Evolutionary conservation across 2,888 invertebrate species (phyloP).

Genomic region (Leptinotarsa haldemani): DNA sequence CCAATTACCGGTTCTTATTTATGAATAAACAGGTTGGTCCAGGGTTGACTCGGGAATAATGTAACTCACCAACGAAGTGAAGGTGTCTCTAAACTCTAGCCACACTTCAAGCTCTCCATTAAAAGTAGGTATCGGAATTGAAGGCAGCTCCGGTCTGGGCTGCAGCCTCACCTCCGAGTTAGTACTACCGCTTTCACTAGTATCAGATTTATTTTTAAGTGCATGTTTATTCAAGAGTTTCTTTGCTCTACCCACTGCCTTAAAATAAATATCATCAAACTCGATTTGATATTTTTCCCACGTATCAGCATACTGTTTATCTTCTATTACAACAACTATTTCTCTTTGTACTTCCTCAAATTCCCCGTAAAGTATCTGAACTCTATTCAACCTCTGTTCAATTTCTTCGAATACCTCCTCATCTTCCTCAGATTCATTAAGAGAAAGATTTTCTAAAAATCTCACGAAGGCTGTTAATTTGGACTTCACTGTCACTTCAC

Average conservation of each 20-base stretch:
- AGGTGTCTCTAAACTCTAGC: constrained; percentile 36
- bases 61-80: constrained; percentile 24
- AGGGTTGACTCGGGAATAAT: too few species aligned
- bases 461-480: constrained; percentile 10
- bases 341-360: constrained; percentile 5
- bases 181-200: neutral
- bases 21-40: too few species aligned
- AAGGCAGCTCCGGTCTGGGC: constrained; percentile 24
- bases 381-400: neutral
- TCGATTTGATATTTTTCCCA: neutral
- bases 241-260: neutral
- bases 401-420: neutral
- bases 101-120: constrained; percentile 31
- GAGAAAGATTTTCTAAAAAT: neutral
- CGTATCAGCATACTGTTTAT: neutral
- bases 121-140: constrained; percentile 34
- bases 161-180: neutral
- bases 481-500: neutral
- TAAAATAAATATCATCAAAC: neutral
- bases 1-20: too few species aligned
- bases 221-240: neutral
- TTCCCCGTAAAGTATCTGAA: neutral
- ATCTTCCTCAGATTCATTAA: neutral
- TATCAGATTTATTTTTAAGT: neutral
- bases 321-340: neutral